Evolutionary conservation across 2,888 invertebrate genomes (phyloP), one percentile per base, ranked within the genome.

Genomic region (Macrophya alboannulata): DNA sequence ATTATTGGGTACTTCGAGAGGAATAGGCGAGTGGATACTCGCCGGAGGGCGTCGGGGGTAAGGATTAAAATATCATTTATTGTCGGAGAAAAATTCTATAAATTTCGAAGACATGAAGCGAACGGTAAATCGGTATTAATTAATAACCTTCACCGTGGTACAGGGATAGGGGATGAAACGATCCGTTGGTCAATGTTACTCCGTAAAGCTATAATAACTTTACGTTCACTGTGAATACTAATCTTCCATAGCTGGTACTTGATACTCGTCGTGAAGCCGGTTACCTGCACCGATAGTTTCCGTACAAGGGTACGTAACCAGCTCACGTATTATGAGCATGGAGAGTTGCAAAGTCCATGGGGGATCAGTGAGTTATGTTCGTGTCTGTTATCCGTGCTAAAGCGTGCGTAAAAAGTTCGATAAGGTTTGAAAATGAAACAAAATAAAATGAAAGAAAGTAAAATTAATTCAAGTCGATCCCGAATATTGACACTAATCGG

Each of bases 341-440:
- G 51, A 71, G 37, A 83, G 83, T 83, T 71, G 68, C 83, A 48
- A 83, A 71, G 45, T 83, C 83, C 45, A 45, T 37, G n/a, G 68
- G 68, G 68, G 9, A 45, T 71, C 48, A 8, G 68, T 81, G 83
- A 48, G 68, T 83, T 68, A 68, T 51, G 83, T 48, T 71, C 83
- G 37, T 68, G 48, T 37, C 31, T 43, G 51, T 21, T 25, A 43
- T 81, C 43, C 59, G 12, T 62, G 81, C 55, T 62, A 62, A 25
- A 62, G 81, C 37, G 62, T 77, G 55, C 37, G 68, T 25, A 45
- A 45, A 8, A 74, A 45, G 74, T 74, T 74, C 74, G n/a, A 51
- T 25, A 55, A 51, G 8, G 31, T 76, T 1, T 0, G 12, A 21
- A 48, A 76, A 12, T 48, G 25, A 76, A 48, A 25, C 21, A 31